These are phyloP conservation scores for Anodontia alba DNA, from an alignment of 2,888 invertebrate genomes.

Conservation along the genomic window DNA sequence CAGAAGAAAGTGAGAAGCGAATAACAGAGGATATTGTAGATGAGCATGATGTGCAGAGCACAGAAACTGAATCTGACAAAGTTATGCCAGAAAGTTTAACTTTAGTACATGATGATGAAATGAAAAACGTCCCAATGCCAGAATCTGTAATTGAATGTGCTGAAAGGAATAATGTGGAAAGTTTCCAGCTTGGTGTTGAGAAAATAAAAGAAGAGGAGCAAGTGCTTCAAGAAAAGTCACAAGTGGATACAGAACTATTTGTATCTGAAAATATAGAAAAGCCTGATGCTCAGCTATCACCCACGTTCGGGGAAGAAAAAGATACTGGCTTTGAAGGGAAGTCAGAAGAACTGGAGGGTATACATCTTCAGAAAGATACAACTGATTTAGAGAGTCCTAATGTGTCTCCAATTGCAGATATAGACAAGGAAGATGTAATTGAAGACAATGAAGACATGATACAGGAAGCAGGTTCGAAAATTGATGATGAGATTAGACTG, in stretches of 20 bases:
- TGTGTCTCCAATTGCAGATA: not conserved
- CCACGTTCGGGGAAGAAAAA: not conserved
- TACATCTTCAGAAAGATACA: not conserved
- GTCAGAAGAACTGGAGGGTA: not conserved
- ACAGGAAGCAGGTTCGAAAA: not conserved
- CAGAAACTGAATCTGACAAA: not conserved
- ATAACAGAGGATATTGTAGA: not conserved
- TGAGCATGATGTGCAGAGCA: not conserved
- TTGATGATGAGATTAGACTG: not conserved
- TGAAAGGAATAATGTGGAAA: not conserved
- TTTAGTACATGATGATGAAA: not conserved
- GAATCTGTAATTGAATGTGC: not conserved
- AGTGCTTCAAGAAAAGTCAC: slow-evolving; percentile 6
- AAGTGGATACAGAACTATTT: not conserved
- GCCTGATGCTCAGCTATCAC: not conserved
- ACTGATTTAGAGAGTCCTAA: not conserved
- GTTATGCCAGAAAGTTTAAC: not conserved
- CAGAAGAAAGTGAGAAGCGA: slow-evolving; percentile 51
- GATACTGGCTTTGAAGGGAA: not conserved
- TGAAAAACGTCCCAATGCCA: not conserved
- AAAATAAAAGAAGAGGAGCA: slow-evolving; percentile 11
- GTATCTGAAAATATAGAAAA: not conserved
- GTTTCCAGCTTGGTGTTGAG: slow-evolving; percentile 2
- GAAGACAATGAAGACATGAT: not conserved
- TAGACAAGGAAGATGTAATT: not conserved